Evolutionary conservation across 37 sponge, comb jelly and placozoan genomes (phyloP), one percentile per base, ranked within the genome.

Genomic region (Spongilla lacustris): DNA sequence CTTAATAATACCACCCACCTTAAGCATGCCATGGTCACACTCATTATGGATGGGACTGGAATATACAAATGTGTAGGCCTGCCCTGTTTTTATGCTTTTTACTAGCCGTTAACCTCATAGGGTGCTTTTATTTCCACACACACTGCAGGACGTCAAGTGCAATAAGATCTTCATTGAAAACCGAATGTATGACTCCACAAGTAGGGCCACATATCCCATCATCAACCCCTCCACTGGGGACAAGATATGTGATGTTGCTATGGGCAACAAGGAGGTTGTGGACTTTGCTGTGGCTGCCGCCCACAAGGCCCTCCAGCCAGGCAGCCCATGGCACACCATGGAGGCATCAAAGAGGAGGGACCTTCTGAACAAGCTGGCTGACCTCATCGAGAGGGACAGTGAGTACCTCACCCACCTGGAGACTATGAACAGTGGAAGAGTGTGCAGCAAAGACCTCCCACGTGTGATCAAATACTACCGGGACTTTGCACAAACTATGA

Each of bases 221-320:
- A n/a, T n/a, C n/a, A n/a, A n/a, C n/a, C n/a, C n/a, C n/a, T n/a
- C n/a, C n/a, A n/a, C n/a, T n/a, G n/a, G n/a, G 22, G 94, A 96
- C 50, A 89, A 86, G 75, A 86, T 96, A 32, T 94, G 92, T 68
- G 92, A 94, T 80, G 91, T 96, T 0, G 90, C 92, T 2, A 94
- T 94, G 76, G 97, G 90, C 31, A 94, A 96, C 70, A 94, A 96
- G 76, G 94, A 90, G 21, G 94, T 94, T 81, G 91, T 96, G 36
- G 94, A 96, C 32, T 83, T 35, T n/a, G 97, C 97, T 14, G 97
- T 96, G 30, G 83, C 69, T 36, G 97, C 97, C 41, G 97, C 97
- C 31, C 76, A 76, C 38, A 76, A 87, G 67, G 97, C 97, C 8
- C 85, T 92, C 79, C 73, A 89, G 33, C 88, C 86, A 26, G 92